Conservation (phyloP, 2,888 invertebrate species). For the Noctua comes region DNA sequence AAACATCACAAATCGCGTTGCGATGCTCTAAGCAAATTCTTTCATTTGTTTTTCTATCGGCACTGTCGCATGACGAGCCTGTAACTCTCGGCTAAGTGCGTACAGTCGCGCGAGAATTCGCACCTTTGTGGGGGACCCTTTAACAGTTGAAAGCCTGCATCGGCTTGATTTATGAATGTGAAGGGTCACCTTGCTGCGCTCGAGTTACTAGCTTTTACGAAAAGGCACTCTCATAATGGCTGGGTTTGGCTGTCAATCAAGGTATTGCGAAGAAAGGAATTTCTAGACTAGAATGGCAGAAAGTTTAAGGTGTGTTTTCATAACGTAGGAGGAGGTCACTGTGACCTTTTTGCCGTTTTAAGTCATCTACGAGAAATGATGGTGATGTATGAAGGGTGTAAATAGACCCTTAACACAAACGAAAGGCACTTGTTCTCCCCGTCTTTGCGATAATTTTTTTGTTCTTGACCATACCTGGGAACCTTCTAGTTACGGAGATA, state of each 20-base stretch:
- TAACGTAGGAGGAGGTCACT: neutral
- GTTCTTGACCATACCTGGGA: too few relatives aligned
- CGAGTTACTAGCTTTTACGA: constrained; percentile 35
- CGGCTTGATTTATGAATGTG: constrained; percentile 63
- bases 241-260: constrained; percentile 56
- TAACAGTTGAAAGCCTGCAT: constrained; percentile 43
- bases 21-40: neutral
- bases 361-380: neutral
- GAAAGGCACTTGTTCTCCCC: too few relatives aligned
- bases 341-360: neutral
- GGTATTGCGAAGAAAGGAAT: constrained; percentile 16
- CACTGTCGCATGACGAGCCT: neutral
- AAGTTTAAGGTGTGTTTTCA: constrained; percentile 10
- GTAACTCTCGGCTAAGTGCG: too few relatives aligned
- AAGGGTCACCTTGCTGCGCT: constrained; percentile 54
- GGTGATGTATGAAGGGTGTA: too few relatives aligned
- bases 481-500: too few relatives aligned
- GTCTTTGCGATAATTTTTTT: too few relatives aligned
- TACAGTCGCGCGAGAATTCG: neutral
- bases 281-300: constrained; percentile 20
- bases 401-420: too few relatives aligned
- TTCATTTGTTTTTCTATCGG: too few relatives aligned
- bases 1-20: neutral
- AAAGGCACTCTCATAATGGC: constrained; percentile 49
- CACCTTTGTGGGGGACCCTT: neutral